phyloP scores from a whole-genome alignment of 2,113 vertebrate species.

The Lichenostomus cassidix region DNA sequence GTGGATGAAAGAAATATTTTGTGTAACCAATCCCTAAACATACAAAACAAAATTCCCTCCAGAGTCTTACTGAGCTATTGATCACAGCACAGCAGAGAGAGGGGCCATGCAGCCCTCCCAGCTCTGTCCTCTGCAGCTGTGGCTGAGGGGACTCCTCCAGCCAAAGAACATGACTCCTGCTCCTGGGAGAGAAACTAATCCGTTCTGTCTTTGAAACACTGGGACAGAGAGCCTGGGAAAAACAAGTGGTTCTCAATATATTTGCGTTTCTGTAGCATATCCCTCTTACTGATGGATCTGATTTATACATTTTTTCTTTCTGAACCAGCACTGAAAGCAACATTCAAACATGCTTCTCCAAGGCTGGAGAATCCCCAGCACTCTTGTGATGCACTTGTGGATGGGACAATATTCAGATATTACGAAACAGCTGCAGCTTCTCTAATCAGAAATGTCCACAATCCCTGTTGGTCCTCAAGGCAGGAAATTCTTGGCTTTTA shows the following conservation, averaged over 20 bases:
- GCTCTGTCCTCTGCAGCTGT: neutral
- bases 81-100: neutral
- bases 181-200: neutral
- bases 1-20: neutral
- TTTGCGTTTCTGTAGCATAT: neutral
- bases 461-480: neutral
- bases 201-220: neutral
- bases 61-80: neutral
- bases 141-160: neutral
- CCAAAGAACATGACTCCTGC: neutral
- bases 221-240: neutral
- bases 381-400: neutral
- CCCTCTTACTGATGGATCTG: neutral
- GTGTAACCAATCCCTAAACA: neutral
- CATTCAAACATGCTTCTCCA: neutral
- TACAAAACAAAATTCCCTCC: neutral
- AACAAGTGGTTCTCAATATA: neutral
- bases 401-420: neutral
- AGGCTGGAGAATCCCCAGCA: neutral
- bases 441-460: neutral
- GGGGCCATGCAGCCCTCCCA: neutral
- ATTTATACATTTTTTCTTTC: neutral
- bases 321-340: neutral
- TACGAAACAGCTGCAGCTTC: neutral
- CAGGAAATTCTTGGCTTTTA: neutral